These are phyloP conservation scores for Drosophila paramelanica DNA, from an alignment of 2,888 invertebrate genomes.

Conservation along the genomic window DNA sequence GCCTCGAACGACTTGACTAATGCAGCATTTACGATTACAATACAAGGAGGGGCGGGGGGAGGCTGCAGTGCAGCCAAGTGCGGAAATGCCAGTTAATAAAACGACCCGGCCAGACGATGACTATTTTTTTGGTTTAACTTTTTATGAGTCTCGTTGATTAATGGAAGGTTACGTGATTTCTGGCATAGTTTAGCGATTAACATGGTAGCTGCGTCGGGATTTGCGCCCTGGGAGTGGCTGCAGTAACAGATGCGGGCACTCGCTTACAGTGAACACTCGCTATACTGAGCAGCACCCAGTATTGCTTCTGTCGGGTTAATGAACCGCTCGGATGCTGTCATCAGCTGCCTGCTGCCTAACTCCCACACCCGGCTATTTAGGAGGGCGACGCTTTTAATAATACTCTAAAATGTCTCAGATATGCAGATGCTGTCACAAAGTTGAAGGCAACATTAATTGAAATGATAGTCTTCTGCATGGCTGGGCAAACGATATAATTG, in stretches of 20 bases:
- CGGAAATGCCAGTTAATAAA: slow-evolving; percentile 74
- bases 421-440: slow-evolving; percentile 23
- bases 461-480: slow-evolving; percentile 27
- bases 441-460: slow-evolving; percentile 43
- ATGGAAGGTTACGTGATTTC: slow-evolving; percentile 75
- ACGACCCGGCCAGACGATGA: slow-evolving; percentile 36
- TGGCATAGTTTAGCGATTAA: slow-evolving; percentile 75
- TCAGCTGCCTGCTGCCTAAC: slow-evolving; percentile 6
- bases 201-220: slow-evolving; percentile 39
- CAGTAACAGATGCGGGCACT: slow-evolving; percentile 57
- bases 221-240: slow-evolving; percentile 28
- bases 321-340: slow-evolving; percentile 47
- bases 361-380: slow-evolving; percentile 42
- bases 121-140: slow-evolving; percentile 31
- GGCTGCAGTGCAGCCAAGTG: slow-evolving; percentile 43
- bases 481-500: slow-evolving; percentile 33
- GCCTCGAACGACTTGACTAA: slow-evolving; percentile 67
- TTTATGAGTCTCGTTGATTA: slow-evolving; percentile 70
- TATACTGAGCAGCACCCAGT: slow-evolving; percentile 13
- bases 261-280: slow-evolving; percentile 1
- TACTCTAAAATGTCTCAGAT: slow-evolving; percentile 18
- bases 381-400: slow-evolving; percentile 63
- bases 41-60: slow-evolving; percentile 15
- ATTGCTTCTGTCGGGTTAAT: slow-evolving; percentile 41
- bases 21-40: slow-evolving; percentile 62